Evolutionary conservation across 1,140 invertebrate species (phyloP), one percentile per base, ranked within the genome.

Genomic region (Goniozus legneri): DNA sequence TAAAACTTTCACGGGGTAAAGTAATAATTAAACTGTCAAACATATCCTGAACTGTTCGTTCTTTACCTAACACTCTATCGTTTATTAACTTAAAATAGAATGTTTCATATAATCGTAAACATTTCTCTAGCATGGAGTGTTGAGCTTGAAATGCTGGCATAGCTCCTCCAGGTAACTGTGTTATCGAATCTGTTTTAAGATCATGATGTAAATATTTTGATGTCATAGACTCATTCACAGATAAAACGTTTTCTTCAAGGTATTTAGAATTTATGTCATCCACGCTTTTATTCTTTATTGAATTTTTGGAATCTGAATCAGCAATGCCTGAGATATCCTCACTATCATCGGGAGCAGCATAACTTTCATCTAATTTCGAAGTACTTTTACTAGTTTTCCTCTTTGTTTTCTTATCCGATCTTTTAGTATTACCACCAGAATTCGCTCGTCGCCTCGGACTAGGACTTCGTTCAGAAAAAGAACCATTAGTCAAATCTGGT

Each of bases 31-130:
- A 39, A 48, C 62, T 58, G 2, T 76, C 55, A 33, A 77, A 77
- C 21, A 77, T 62, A 3, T 73, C 59, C 3, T 59, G 56, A 3
- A 78, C 60, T 1, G 76, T 65, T 50, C 63, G 71, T 2, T 69
- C 67, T 31, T 58, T 65, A 22, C 71, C 69, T 1, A 81, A 49
- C 22, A 80, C 67, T 24, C 71, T 68, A 1, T 69, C 60, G 6
- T 69, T 71, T 1, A 84, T 57, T 50, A 86, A 77, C 30, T 78
- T 77, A 1, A 84, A 77, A 53, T 84, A 85, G 52, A 89, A 87
- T 12, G 78, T 70, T 63, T 89, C 82, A 54, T 87, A 89, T 46
- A 82, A 78, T 41, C 82, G 75, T 10, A 85, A 75, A 64, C 86
- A 88, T 52, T 82, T 81, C 47, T 80, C 79, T 2, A 82, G 40